phyloP scores from a whole-genome alignment of 2,888 invertebrate species.

The Pediacus dermestoides region DNA sequence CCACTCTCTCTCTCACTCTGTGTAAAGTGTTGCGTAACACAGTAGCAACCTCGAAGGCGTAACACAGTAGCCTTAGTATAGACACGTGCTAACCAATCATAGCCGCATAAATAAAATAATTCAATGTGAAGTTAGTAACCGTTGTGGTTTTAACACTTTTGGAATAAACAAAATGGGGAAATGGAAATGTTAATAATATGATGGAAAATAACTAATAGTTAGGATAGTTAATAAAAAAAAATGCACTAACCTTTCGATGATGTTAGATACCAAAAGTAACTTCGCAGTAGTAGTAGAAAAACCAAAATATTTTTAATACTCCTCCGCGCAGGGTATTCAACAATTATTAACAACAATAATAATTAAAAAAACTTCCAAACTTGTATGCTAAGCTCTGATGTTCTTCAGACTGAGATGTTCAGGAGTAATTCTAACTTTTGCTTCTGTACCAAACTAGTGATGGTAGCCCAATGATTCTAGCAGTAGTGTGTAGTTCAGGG shows the following conservation, averaged over 20 bases:
- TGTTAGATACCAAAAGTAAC: neutral
- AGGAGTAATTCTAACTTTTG: slow-evolving; percentile 39
- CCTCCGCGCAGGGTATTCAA: slow-evolving; percentile 16
- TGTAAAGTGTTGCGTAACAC: slow-evolving; percentile 17
- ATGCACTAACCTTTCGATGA: slow-evolving; percentile 12
- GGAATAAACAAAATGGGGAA: too few relatives aligned
- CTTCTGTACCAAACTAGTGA: slow-evolving; percentile 51
- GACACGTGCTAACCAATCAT: too few relatives aligned
- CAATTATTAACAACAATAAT: too few relatives aligned
- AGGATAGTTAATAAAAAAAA: slow-evolving; percentile 12
- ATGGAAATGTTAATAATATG: too few relatives aligned
- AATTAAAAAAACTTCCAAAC: slow-evolving; percentile 11
- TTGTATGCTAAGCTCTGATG: slow-evolving; percentile 14
- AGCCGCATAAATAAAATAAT: too few relatives aligned
- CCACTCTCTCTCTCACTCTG: slow-evolving; percentile 18
- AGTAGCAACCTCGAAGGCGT: slow-evolving; percentile 23
- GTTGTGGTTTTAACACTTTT: too few relatives aligned
- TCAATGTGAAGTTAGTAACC: too few relatives aligned
- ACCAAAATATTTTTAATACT: slow-evolving; percentile 21
- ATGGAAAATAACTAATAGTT: too few relatives aligned
- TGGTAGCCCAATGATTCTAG: slow-evolving; percentile 51
- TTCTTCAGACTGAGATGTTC: too few relatives aligned
- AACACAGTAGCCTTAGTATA: too few relatives aligned
- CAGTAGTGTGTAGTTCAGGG: slow-evolving; percentile 49
- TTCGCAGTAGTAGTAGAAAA: slow-evolving; percentile 11